A percentile compares a stretch with the other conserved stretches of the same genome.
Evolutionary conservation across 2,797 vertebrate genomes (phyloP).

Genomic region (Onychomys leucogaster): DNA sequence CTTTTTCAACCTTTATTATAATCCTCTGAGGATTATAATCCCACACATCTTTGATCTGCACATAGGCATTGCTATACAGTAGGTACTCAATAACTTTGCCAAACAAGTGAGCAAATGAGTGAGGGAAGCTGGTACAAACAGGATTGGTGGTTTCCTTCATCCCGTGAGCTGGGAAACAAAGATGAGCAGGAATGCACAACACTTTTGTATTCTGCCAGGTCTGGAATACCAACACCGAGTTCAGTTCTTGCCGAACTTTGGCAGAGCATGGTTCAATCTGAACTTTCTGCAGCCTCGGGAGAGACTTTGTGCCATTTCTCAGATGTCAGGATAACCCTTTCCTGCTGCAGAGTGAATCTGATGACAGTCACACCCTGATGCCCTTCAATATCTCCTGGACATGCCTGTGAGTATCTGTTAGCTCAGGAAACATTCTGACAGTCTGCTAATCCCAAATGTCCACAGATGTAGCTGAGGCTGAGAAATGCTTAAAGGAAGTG

Average conservation of each 20-base stretch:
- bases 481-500: neutral
- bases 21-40: neutral
- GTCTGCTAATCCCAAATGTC: slow-evolving; percentile 6
- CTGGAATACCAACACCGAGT: neutral
- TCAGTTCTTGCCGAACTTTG: no score
- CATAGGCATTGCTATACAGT: neutral
- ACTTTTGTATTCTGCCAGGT: no score
- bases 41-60: rapidly evolving
- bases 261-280: neutral
- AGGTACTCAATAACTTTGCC: neutral
- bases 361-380: neutral
- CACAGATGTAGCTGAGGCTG: neutral
- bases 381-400: neutral
- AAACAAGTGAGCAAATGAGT: neutral
- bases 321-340: neutral
- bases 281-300: neutral
- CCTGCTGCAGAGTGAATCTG: no score
- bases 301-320: neutral
- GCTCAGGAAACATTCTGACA: neutral
- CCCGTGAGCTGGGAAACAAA: neutral
- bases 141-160: neutral
- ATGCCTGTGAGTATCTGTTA: neutral
- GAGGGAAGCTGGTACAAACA: neutral
- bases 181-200: rapidly evolving
- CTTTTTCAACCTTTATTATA: neutral